Conservation (phyloP, 2,888 invertebrate genomes). For the Sinelater perroti region DNA sequence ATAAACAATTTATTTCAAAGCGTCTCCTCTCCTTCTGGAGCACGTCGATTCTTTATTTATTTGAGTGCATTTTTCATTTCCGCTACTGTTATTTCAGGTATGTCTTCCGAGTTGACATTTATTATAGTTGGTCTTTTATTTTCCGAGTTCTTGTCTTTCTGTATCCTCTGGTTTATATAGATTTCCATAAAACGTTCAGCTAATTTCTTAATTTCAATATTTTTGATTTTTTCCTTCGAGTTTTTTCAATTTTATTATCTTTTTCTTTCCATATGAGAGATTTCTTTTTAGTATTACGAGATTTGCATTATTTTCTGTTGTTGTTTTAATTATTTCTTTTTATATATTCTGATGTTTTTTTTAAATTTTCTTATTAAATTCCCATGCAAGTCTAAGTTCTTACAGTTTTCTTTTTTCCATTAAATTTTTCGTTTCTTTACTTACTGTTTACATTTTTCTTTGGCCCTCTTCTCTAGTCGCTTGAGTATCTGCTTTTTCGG, state of each 20-base stretch:
- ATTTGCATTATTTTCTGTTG: slow-evolving; percentile 2
- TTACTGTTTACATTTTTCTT: neutral
- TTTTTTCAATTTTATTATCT: neutral
- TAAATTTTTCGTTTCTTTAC: slow-evolving; percentile 4
- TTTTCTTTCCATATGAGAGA: slow-evolving; percentile 2
- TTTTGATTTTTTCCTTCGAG: too few relatives aligned
- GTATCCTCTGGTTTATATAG: neutral
- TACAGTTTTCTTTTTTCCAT: neutral
- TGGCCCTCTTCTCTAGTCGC: neutral
- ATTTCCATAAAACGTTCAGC: too few relatives aligned
- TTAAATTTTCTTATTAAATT: neutral
- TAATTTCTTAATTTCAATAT: neutral
- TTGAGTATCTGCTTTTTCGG: too few relatives aligned
- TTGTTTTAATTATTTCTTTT: slow-evolving; percentile 4
- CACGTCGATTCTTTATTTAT: neutral
- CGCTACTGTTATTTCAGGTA: too few relatives aligned
- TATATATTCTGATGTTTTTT: neutral
- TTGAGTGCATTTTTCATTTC: too few relatives aligned
- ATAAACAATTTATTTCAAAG: too few relatives aligned
- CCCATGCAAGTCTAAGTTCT: neutral
- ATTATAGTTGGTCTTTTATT: neutral
- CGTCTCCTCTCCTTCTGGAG: neutral
- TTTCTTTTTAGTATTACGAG: neutral
- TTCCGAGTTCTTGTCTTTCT: neutral
- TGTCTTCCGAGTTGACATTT: too few relatives aligned